These are phyloP conservation scores for Triplophysa dalaica DNA, from an alignment of 2,113 vertebrate species.

Conservation along the genomic window DNA sequence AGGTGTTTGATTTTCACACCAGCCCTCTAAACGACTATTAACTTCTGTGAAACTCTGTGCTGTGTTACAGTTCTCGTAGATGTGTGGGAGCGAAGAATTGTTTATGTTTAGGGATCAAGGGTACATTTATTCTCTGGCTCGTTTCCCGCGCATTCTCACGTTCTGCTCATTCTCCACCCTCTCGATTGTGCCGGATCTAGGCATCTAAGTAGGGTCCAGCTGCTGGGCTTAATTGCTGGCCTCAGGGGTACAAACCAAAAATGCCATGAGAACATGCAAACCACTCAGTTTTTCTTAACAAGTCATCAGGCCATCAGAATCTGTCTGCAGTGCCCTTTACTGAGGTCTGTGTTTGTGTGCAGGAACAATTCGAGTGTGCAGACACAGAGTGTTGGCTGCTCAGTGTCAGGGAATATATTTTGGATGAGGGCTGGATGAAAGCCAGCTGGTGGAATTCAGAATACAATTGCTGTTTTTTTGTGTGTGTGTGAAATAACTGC, in stretches of 20 bases:
- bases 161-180: constrained; percentile 17
- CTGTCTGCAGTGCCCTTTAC: constrained; percentile 20
- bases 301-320: constrained; percentile 36
- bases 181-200: constrained; percentile 30
- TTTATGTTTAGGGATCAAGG: constrained; percentile 55
- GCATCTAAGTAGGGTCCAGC: constrained; percentile 35
- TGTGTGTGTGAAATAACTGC: constrained; percentile 73
- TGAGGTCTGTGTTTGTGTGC: constrained; percentile 1
- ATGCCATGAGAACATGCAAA: constrained; percentile 29
- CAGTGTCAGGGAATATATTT: constrained; percentile 59
- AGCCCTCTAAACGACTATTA: constrained; percentile 74
- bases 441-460: constrained; percentile 72
- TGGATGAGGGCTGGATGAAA: constrained; percentile 59
- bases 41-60: constrained; percentile 60
- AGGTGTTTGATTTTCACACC: constrained; percentile 81
- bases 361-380: constrained; percentile 42
- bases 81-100: constrained; percentile 52
- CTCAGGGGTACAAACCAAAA: constrained; percentile 33
- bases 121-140: constrained; percentile 51
- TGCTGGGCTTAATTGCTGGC: constrained; percentile 46
- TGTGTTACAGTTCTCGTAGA: constrained; percentile 46
- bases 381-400: too few species aligned
- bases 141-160: constrained; percentile 32
- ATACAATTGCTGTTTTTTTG: constrained; percentile 69
- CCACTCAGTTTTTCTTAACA: constrained; percentile 13